phyloP scores from a whole-genome alignment of 2,888 invertebrate species.

The Eumerus sabulonum region DNA sequence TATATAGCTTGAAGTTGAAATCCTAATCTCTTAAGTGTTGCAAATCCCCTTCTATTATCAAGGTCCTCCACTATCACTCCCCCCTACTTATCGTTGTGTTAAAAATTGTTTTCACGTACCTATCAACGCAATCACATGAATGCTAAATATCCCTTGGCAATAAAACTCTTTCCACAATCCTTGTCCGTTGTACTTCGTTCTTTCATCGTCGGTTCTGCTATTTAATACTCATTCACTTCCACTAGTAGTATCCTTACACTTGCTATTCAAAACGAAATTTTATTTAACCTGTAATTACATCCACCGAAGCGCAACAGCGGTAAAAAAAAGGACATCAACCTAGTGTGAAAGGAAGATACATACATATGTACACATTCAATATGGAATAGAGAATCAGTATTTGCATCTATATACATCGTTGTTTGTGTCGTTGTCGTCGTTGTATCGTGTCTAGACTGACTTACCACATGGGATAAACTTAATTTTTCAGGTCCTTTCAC shows the following conservation, averaged over 20 bases:
- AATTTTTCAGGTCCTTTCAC: conserved; percentile 46
- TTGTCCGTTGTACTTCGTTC: conserved; percentile 34
- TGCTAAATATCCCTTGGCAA: not conserved
- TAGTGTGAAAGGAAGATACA: not conserved
- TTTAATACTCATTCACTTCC: conserved; percentile 2
- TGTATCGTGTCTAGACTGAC: conserved; percentile 54
- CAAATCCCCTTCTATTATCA: no score
- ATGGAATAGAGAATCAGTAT: conserved; percentile 20
- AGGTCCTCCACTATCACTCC: no score
- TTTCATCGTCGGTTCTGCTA: conserved; percentile 20
- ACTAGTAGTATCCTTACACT: conserved; percentile 5
- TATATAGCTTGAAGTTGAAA: no score
- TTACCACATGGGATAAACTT: conserved; percentile 42
- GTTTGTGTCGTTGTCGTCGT: conserved; percentile 25
- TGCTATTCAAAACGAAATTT: conserved; percentile 59
- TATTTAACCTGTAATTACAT: conserved; percentile 66
- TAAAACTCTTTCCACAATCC: conserved; percentile 30
- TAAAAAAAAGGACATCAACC: conserved; percentile 49
- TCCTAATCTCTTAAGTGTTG: no score
- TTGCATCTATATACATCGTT: conserved; percentile 33
- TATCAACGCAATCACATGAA: no score
- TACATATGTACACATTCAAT: conserved; percentile 35
- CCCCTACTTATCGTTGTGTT: no score
- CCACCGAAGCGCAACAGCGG: conserved; percentile 6
- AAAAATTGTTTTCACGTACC: no score